These are phyloP conservation scores for Urosaurus nigricauda DNA, from an alignment of 2,797 vertebrate species.

Conservation along the genomic window DNA sequence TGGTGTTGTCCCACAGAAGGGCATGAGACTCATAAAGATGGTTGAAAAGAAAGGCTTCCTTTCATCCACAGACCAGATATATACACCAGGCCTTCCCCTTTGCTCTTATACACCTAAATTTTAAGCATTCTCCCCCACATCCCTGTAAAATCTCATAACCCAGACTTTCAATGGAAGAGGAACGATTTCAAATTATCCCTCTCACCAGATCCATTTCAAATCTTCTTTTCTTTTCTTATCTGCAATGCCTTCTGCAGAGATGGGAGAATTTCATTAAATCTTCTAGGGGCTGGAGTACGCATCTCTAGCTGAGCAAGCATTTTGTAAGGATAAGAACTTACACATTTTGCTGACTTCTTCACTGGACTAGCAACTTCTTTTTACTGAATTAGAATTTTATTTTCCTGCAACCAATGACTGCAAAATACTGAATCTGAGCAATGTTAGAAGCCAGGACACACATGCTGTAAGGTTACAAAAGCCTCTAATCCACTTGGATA, in stretches of 20 bases:
- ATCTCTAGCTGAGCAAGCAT: background rate
- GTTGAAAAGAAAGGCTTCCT: conserved; percentile 62
- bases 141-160: background rate
- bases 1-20: conserved; percentile 59
- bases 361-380: conserved; percentile 3
- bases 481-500: background rate
- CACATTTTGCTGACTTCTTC: background rate
- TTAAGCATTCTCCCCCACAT: background rate
- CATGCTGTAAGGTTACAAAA: background rate
- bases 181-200: background rate
- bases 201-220: conserved; percentile 28
- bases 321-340: background rate
- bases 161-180: conserved; percentile 2
- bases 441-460: background rate
- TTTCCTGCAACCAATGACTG: background rate
- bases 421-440: background rate
- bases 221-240: conserved; percentile 1
- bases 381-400: background rate
- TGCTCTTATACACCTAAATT: conserved; percentile 4
- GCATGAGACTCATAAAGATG: conserved; percentile 50
- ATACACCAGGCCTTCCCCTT: conserved; percentile 37
- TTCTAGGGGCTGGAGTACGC: background rate
- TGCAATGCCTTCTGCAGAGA: conserved; percentile 28
- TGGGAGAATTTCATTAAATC: conserved; percentile 13
- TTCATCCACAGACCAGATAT: conserved; percentile 62